A percentile compares a stretch with the other conserved stretches of the same genome.
These are phyloP conservation scores for Euzophera pinguis DNA, from an alignment of 2,888 invertebrate genomes.

Conservation along the genomic window DNA sequence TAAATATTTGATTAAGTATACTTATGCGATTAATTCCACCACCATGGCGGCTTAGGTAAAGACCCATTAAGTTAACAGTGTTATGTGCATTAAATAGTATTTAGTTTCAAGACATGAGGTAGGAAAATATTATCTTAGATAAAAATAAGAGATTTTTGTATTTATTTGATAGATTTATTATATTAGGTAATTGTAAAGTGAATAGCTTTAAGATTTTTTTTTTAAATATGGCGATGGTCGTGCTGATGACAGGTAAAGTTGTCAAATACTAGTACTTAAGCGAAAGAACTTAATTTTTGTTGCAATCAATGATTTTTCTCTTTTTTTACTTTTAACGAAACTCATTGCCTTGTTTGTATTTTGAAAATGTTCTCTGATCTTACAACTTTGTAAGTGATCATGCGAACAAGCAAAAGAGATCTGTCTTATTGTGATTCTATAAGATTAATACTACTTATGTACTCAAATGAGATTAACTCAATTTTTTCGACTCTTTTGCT, in stretches of 20 bases:
- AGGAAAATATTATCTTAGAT: constrained; percentile 77
- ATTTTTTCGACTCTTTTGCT: constrained; percentile 51
- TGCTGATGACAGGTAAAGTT: constrained; percentile 56
- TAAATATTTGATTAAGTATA: too few relatives aligned
- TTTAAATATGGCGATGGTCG: constrained; percentile 75
- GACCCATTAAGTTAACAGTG: constrained; percentile 46
- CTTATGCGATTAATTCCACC: background rate
- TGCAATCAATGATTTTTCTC: constrained; percentile 36
- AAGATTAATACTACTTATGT: constrained; percentile 52
- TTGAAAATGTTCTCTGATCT: constrained; percentile 26
- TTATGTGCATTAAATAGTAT: constrained; percentile 70
- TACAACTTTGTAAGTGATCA: background rate
- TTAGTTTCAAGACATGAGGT: constrained; percentile 76
- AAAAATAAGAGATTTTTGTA: constrained; percentile 77
- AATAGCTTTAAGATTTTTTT: constrained; percentile 68
- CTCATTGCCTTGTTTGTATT: background rate
- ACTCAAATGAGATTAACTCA: constrained; percentile 74
- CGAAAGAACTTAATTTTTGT: constrained; percentile 59
- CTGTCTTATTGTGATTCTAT: constrained; percentile 71
- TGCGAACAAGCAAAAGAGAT: constrained; percentile 54
- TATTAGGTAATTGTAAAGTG: constrained; percentile 79
- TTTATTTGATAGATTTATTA: constrained; percentile 79
- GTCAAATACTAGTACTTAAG: constrained; percentile 70
- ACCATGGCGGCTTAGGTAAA: constrained; percentile 25
- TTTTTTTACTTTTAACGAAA: background rate